A percentile compares a stretch with the other conserved stretches of the same genome.
Conservation (phyloP, 2,888 invertebrate species). For the Euproctis similis region DNA sequence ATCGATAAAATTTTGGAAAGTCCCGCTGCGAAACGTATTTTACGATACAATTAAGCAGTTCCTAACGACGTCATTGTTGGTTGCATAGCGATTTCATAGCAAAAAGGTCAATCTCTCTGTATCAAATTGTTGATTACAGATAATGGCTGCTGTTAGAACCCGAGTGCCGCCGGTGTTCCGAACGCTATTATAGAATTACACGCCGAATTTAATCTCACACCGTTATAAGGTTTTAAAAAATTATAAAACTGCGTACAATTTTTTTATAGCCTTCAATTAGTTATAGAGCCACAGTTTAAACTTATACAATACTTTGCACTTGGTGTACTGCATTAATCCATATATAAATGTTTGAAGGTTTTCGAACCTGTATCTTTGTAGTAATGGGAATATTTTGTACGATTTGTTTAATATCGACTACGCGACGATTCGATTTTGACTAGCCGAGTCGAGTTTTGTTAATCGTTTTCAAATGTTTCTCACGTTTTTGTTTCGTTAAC, state of each 20-base stretch:
- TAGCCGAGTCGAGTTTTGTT: slow-evolving; percentile 49
- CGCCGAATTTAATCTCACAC: slow-evolving; percentile 54
- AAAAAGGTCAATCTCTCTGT: slow-evolving; percentile 53
- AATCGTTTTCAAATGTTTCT: slow-evolving; percentile 58
- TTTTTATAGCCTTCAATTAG: slow-evolving; percentile 50
- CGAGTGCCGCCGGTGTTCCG: slow-evolving; percentile 68
- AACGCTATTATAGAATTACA: slow-evolving; percentile 66
- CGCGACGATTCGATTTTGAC: slow-evolving; percentile 61
- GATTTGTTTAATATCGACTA: slow-evolving; percentile 61
- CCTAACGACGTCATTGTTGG: slow-evolving; percentile 24
- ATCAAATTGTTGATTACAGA: slow-evolving; percentile 60
- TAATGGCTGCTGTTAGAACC: slow-evolving; percentile 49
- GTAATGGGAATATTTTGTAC: slow-evolving; percentile 42
- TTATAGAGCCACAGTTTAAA: slow-evolving; percentile 38
- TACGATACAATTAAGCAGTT: slow-evolving; percentile 33
- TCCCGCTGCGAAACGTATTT: slow-evolving; percentile 26
- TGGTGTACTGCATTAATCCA: slow-evolving; percentile 26
- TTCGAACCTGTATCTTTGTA: slow-evolving; percentile 29
- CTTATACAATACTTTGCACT: slow-evolving; percentile 18
- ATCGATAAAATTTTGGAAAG: slow-evolving; percentile 32
- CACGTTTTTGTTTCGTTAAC: slow-evolving; percentile 68
- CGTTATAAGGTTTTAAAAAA: slow-evolving; percentile 42
- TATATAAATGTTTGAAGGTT: slow-evolving; percentile 21
- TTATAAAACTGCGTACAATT: slow-evolving; percentile 44
- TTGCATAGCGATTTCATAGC: slow-evolving; percentile 37